Conservation (phyloP, 2,888 invertebrate genomes). For the Cheilosia grossa region DNA sequence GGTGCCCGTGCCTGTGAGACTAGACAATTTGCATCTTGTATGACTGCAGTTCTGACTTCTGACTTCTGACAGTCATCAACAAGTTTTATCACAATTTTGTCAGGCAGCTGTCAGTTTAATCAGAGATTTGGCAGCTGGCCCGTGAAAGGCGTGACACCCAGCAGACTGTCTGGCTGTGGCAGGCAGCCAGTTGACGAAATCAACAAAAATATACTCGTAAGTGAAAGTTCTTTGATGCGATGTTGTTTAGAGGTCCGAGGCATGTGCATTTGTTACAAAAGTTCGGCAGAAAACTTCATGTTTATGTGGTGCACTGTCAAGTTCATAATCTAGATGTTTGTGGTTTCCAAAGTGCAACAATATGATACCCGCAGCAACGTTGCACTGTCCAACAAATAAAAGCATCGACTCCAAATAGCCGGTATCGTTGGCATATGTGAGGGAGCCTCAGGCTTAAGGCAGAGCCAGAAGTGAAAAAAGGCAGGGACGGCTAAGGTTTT, state of each 20-base stretch:
- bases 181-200: slow-evolving; percentile 2
- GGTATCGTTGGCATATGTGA: no score
- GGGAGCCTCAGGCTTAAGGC: no score
- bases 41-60: slow-evolving; percentile 4
- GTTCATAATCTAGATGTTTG: no score
- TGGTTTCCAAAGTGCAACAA: no score
- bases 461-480: no score
- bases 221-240: not conserved
- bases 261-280: not conserved
- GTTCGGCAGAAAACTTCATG: no score
- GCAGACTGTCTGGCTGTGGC: slow-evolving; percentile 1
- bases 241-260: not conserved
- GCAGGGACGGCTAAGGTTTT: no score
- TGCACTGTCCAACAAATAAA: no score
- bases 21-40: not conserved
- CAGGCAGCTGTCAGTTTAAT: slow-evolving; percentile 14
- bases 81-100: slow-evolving; percentile 16
- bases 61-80: slow-evolving; percentile 5
- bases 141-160: not conserved
- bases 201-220: not conserved
- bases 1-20: not conserved
- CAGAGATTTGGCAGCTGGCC: slow-evolving; percentile 10
- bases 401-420: no score
- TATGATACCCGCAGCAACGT: no score
- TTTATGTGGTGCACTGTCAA: no score